These are phyloP conservation scores for Etheostoma perlongum DNA, from an alignment of 2,797 vertebrate species.

Conservation along the genomic window DNA sequence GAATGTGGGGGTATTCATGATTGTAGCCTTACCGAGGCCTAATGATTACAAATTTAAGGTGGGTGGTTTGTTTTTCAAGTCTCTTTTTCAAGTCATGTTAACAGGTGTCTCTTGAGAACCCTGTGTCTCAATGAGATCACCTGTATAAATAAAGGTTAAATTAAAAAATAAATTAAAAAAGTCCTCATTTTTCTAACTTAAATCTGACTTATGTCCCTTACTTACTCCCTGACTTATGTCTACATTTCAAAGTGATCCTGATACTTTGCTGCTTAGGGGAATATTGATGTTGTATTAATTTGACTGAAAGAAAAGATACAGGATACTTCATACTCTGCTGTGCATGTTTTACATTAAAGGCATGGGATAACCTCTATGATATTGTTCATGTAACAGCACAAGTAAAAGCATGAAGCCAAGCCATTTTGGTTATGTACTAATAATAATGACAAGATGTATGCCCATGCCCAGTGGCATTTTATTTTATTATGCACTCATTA, in stretches of 20 bases:
- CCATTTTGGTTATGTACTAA: conserved; percentile 42
- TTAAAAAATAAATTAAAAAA: too few species aligned
- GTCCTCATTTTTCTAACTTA: background rate
- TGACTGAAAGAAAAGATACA: conserved; percentile 5
- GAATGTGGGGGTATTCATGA: background rate
- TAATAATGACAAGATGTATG: conserved; percentile 48
- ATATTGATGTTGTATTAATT: conserved; percentile 1
- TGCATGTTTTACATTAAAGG: background rate
- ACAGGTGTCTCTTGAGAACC: too few species aligned
- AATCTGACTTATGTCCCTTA: background rate
- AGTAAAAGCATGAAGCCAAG: conserved; percentile 9
- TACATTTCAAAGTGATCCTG: background rate
- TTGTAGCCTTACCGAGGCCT: background rate
- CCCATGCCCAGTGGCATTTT: conserved; percentile 45
- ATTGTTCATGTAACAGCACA: conserved; percentile 14
- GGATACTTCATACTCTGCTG: background rate
- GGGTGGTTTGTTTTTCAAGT: background rate
- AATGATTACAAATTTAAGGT: background rate
- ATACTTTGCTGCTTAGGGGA: conserved; percentile 4
- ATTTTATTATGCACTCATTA: conserved; percentile 59
- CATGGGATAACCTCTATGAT: background rate
- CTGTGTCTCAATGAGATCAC: too few species aligned
- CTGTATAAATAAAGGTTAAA: too few species aligned
- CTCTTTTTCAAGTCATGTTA: background rate
- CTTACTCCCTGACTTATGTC: background rate